A percentile compares a stretch with the other conserved stretches of the same genome.
phyloP scores from a whole-genome alignment of 1,140 invertebrate genomes.

The Tenebrio molitor region DNA sequence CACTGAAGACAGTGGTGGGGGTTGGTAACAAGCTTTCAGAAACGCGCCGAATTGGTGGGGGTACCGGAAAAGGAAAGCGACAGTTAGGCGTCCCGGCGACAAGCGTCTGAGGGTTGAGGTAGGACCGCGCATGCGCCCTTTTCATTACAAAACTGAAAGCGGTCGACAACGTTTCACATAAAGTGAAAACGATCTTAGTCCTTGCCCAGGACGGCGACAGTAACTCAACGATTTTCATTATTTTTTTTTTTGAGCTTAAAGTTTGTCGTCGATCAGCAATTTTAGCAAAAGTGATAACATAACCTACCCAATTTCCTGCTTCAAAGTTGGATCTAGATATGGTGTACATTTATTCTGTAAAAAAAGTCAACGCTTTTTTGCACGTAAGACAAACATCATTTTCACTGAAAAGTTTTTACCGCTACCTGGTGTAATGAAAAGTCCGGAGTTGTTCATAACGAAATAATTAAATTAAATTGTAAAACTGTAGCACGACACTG shows the following conservation, averaged over 20 bases:
- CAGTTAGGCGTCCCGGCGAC: conserved; percentile 48
- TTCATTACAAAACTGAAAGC: conserved; percentile 33
- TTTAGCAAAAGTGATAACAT: too few species aligned
- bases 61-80: conserved; percentile 51
- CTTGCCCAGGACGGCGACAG: neutral
- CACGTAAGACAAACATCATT: too few species aligned
- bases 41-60: conserved; percentile 35
- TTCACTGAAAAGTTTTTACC: too few species aligned
- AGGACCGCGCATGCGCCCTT: conserved; percentile 53
- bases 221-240: too few species aligned
- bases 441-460: conserved; percentile 1
- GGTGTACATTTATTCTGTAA: too few species aligned
- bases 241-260: too few species aligned
- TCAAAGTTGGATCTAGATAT: too few species aligned
- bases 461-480: conserved; percentile 26
- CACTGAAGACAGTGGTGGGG: conserved; percentile 6
- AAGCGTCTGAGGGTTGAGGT: conserved; percentile 60
- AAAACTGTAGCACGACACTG: conserved; percentile 11
- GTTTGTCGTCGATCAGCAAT: too few species aligned
- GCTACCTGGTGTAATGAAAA: conserved; percentile 8
- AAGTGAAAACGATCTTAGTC: conserved; percentile 24
- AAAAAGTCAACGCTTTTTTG: too few species aligned
- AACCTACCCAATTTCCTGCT: too few species aligned
- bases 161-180: neutral
- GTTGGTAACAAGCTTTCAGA: conserved; percentile 18